Conservation (phyloP, 2,888 invertebrate genomes). For the Nysson spinosus region DNA sequence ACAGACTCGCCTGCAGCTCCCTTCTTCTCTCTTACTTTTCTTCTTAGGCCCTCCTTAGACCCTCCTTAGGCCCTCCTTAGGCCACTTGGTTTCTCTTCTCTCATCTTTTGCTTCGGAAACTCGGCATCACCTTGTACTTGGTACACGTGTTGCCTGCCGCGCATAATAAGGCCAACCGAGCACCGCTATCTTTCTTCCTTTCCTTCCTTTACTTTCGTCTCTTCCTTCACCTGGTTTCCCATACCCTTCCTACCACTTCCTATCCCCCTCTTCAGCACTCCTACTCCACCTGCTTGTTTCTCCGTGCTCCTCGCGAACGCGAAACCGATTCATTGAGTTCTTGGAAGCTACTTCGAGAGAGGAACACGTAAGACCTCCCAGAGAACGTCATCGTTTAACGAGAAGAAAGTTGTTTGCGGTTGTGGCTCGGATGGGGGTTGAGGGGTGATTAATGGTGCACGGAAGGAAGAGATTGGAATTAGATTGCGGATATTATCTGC, state of each 20-base stretch:
- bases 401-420: neutral
- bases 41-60: constrained; percentile 1
- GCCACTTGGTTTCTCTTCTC: constrained; percentile 5
- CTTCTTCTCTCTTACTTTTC: constrained; percentile 16
- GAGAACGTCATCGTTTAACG: constrained; percentile 31
- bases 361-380: too few species aligned
- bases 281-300: neutral
- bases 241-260: neutral
- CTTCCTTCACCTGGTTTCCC: neutral
- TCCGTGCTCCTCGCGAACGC: constrained; percentile 10
- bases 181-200: constrained; percentile 3
- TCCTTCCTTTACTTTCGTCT: constrained; percentile 2
- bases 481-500: too few species aligned
- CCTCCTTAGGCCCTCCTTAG: constrained; percentile 6
- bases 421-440: too few species aligned
- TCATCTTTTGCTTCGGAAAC: constrained; percentile 38
- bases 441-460: too few species aligned
- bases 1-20: constrained; percentile 59
- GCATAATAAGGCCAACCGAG: constrained; percentile 58
- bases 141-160: constrained; percentile 61
- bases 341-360: constrained; percentile 37
- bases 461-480: too few species aligned
- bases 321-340: constrained; percentile 49
- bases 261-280: neutral
- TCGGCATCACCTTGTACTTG: constrained; percentile 53